Base-by-base conservation (phyloP, 2,113 vertebrate genomes). In the Cebidichthys violaceus region DNA sequence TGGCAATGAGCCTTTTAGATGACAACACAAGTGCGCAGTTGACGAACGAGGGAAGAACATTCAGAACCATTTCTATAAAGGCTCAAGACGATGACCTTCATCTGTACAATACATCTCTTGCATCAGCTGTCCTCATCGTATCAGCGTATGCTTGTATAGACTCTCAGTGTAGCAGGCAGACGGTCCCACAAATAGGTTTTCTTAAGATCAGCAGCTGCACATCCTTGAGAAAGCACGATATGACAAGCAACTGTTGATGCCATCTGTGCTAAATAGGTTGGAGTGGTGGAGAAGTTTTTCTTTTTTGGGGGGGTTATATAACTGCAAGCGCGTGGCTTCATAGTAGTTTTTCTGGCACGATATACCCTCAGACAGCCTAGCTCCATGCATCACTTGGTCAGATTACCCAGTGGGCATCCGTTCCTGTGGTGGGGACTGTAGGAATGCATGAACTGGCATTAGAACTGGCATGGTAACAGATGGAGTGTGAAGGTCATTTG, bases 371-470 rank as follows among this genome's bases (percentile, higher is more conserved):
- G 81, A 88, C 86, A 87, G 75, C 74, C 79, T 65, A 54, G 70
- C 83, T 87, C 88, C 83, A 91, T 90, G 94, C 88, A 88, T 94
- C 90, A 90, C 91, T 93, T 77, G 90, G 75, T 92, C 85, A 88
- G 86, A 94, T 93, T 92, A 86, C 89, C 93, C 91, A 82, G 80
- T 89, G 90, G 94, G 92, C 92, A 92, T 88, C 74, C 69, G 59
- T 70, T 90, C 86, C 86, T 81, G 79, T 54, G 83, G 85, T 70
- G 79, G 86, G 37, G 70, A 72, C 79, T 77, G 90, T 67, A 90
- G 85, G 61, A 91, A 73, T n/a, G 84, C 83, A 89, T 29, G n/a
- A 88, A 78, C 69, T 86, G 81, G 88, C 89, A 89, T 84, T 82
- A 54, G 69, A 61, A 77, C 43, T 82, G 74, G 61, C 85, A 41